Evolutionary conservation across 2,797 vertebrate genomes (phyloP).

Genomic region (Pseudochirops corinnae): DNA sequence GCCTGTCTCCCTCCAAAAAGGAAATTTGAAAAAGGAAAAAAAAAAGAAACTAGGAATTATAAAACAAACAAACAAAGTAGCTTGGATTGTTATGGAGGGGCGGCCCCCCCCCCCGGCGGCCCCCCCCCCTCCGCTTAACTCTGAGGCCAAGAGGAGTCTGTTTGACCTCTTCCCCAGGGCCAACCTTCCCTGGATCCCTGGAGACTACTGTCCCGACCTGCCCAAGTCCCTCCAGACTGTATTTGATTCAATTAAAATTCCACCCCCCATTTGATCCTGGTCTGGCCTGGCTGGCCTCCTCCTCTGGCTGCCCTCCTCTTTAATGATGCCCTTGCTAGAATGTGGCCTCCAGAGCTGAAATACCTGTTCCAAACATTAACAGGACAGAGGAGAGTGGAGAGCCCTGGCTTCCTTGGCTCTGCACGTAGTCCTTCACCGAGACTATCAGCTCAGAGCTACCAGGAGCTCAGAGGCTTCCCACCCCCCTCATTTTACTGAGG

Average conservation of each 20-base stretch:
- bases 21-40: no score
- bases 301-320: not conserved
- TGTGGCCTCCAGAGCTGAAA: not conserved
- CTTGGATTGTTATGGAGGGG: not conserved
- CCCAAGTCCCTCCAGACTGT: not conserved
- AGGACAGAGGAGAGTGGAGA: not conserved
- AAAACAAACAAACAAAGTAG: no score
- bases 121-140: no score
- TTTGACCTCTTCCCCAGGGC: not conserved
- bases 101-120: no score
- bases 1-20: no score
- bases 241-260: not conserved
- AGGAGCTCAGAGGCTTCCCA: no score
- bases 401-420: not conserved
- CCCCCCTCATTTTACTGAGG: no score
- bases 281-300: no score
- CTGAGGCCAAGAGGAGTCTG: not conserved
- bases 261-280: not conserved
- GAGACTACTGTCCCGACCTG: not conserved
- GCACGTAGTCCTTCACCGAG: not conserved
- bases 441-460: not conserved
- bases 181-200: not conserved
- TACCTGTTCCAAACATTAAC: not conserved
- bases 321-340: not conserved
- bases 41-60: no score